Evolutionary conservation across 2,113 vertebrate species (phyloP).

Genomic region (Stegostoma tigrinum): DNA sequence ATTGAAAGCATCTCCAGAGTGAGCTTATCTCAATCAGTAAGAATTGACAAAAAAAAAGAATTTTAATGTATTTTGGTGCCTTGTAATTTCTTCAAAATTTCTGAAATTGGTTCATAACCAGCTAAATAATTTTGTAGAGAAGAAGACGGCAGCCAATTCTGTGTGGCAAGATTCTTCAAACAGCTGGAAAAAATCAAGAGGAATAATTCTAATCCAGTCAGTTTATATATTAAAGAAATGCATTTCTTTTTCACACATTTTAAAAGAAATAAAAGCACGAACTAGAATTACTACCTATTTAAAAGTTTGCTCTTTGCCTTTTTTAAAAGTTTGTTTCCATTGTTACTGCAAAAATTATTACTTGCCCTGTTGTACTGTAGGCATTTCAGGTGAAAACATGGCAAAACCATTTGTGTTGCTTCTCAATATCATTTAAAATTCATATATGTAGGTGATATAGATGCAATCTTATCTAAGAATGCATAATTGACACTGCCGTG

Average conservation of each 20-base stretch:
- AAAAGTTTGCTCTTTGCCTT: background rate
- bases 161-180: background rate
- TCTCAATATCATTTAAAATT: constrained; percentile 2
- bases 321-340: background rate
- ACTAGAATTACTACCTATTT: background rate
- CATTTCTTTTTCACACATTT: background rate
- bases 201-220: background rate
- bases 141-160: background rate
- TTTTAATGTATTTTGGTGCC: background rate
- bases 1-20: background rate
- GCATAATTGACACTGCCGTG: background rate
- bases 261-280: background rate
- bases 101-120: background rate
- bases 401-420: background rate
- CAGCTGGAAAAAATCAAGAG: background rate
- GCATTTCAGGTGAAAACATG: background rate
- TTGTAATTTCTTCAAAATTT: background rate
- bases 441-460: background rate
- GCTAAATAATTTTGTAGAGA: background rate
- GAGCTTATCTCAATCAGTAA: background rate
- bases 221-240: background rate
- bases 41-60: background rate
- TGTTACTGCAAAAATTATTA: background rate
- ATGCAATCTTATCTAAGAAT: background rate
- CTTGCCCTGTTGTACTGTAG: background rate